phyloP scores from a whole-genome alignment of 2,888 invertebrate genomes.

The Deilephila elpenor region DNA sequence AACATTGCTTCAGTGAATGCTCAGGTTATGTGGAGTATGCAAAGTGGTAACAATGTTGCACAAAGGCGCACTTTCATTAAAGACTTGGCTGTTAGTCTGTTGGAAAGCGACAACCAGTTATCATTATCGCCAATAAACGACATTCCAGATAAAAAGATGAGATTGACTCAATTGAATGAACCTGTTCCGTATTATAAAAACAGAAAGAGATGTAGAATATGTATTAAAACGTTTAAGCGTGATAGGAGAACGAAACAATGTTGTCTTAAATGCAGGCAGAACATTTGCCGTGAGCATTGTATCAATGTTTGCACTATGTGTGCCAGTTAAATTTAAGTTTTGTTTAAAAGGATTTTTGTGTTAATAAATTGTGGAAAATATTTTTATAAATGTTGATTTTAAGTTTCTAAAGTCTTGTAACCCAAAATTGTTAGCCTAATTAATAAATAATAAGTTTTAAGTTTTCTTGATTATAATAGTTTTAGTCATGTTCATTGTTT shows the following conservation, averaged over 20 bases:
- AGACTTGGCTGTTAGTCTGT: conserved; percentile 65
- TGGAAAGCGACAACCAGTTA: conserved; percentile 51
- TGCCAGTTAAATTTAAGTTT: conserved; percentile 33
- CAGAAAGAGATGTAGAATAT: conserved; percentile 65
- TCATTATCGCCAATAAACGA: conserved; percentile 39
- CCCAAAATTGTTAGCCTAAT: not conserved
- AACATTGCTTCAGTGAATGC: conserved; percentile 77
- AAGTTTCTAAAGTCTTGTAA: not conserved
- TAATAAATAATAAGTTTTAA: not conserved
- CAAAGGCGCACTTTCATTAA: conserved; percentile 70
- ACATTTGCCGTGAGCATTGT: conserved; percentile 74
- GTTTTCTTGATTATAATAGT: not conserved
- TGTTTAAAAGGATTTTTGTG: not conserved
- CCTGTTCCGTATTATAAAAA: conserved; percentile 48
- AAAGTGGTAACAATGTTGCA: conserved; percentile 49
- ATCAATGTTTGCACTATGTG: conserved; percentile 66
- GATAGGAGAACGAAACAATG: conserved; percentile 69
- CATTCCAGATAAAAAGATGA: conserved; percentile 43
- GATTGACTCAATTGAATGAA: conserved; percentile 37
- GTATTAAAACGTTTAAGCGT: conserved; percentile 59
- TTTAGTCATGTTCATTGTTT: not conserved
- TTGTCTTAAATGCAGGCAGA: conserved; percentile 68
- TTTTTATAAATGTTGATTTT: not conserved
- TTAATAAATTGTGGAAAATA: not conserved
- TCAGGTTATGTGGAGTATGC: conserved; percentile 73